These are phyloP conservation scores for Nymphalis urticae DNA, from an alignment of 2,888 invertebrate species.

Conservation along the genomic window DNA sequence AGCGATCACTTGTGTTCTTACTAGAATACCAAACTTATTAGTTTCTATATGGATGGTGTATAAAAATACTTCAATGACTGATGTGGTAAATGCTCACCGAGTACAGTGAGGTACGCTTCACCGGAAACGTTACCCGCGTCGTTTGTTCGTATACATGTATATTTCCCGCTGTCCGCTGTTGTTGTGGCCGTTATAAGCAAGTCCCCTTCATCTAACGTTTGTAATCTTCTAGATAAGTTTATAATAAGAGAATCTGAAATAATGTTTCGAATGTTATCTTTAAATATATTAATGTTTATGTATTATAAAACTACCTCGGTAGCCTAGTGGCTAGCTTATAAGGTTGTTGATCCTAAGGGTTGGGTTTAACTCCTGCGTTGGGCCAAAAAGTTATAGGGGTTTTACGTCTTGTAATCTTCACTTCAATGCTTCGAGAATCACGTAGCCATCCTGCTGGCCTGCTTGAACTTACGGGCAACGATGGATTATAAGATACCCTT, in stretches of 20 bases:
- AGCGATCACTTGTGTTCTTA: conserved; percentile 95
- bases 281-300: not conserved
- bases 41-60: not conserved
- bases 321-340: too few species aligned
- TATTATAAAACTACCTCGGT: not conserved
- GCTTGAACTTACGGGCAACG: too few species aligned
- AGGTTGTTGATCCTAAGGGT: too few species aligned
- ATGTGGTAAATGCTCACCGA: conserved; percentile 81
- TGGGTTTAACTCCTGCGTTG: too few species aligned
- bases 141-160: conserved; percentile 93
- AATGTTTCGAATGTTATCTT: conserved; percentile 15
- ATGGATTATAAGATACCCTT: too few species aligned
- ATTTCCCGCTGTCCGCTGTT: conserved; percentile 92
- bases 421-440: too few species aligned
- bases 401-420: too few species aligned
- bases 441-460: too few species aligned
- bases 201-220: conserved; percentile 92
- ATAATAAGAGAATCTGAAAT: conserved; percentile 73
- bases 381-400: too few species aligned
- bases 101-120: conserved; percentile 90
- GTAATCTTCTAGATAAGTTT: conserved; percentile 86
- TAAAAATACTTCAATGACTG: not conserved
- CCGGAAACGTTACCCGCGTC: conserved; percentile 93
- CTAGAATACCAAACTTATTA: conserved; percentile 71
- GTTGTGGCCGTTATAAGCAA: conserved; percentile 93